These are phyloP conservation scores for Amphimallon solstitiale DNA, from an alignment of 2,888 invertebrate species.

Conservation along the genomic window DNA sequence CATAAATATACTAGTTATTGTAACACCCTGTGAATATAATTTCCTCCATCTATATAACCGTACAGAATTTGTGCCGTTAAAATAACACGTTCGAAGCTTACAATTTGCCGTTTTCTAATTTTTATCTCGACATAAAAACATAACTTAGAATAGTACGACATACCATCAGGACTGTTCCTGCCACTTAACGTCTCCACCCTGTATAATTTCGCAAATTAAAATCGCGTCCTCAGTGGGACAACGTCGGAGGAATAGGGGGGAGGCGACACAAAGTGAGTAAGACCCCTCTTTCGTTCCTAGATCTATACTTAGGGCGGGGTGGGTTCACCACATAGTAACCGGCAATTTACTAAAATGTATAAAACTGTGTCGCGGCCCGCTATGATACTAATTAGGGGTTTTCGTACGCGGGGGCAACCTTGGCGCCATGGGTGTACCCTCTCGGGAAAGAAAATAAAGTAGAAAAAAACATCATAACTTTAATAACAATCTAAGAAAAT, in stretches of 20 bases:
- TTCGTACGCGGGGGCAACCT: constrained; percentile 43
- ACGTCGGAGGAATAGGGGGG: neutral
- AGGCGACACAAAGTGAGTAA: constrained; percentile 3
- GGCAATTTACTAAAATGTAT: constrained; percentile 56
- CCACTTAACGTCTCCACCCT: neutral
- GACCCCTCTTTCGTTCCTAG: constrained; percentile 1
- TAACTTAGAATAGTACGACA: neutral
- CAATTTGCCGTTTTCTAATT: neutral
- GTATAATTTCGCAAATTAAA: constrained; percentile 28
- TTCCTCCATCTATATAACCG: neutral
- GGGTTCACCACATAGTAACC: constrained; percentile 31
- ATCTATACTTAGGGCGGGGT: constrained; percentile 24
- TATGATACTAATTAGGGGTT: constrained; percentile 49
- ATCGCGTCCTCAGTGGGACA: constrained; percentile 4
- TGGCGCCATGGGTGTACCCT: constrained; percentile 44
- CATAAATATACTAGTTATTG: too few relatives aligned
- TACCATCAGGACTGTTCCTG: neutral
- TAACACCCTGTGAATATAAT: too few relatives aligned
- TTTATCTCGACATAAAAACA: neutral
- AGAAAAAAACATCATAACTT: neutral
- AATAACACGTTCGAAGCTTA: constrained; percentile 2
- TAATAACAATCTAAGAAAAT: constrained; percentile 4
- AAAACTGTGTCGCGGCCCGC: constrained; percentile 51
- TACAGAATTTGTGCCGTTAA: neutral
- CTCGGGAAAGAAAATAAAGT: constrained; percentile 16